Conservation (phyloP, 2,113 vertebrate genomes). For the Pristiophorus japonicus region DNA sequence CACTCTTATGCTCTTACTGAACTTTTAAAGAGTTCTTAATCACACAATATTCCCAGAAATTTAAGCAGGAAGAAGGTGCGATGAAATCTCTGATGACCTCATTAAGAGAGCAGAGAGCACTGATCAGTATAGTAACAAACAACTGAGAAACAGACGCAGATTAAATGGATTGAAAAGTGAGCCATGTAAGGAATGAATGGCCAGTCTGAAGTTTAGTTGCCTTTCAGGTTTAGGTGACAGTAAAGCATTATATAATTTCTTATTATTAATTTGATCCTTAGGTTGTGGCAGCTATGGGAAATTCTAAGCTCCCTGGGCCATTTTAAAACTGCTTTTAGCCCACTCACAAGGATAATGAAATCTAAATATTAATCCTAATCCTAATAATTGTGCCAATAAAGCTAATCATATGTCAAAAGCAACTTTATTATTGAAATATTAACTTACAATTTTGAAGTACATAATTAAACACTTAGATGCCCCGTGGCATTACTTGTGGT, state of each 20-base stretch:
- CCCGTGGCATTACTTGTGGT: background rate
- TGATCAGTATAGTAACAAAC: background rate
- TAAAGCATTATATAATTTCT: background rate
- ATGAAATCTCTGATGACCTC: background rate
- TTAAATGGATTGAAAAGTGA: background rate
- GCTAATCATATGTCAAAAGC: background rate
- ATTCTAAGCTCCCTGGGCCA: too few species aligned
- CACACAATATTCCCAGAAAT: background rate
- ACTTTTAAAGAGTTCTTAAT: background rate
- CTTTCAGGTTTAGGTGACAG: background rate
- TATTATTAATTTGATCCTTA: background rate
- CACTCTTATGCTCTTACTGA: background rate
- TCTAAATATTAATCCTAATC: background rate
- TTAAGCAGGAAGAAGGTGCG: background rate
- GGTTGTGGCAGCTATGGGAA: background rate
- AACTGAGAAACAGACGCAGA: background rate
- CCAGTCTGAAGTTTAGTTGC: background rate
- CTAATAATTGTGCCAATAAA: background rate
- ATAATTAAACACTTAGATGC: background rate
- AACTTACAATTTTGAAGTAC: background rate
- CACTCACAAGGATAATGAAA: too few species aligned
- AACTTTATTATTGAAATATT: background rate
- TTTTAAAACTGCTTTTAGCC: too few species aligned
- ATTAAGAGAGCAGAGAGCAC: background rate
- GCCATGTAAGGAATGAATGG: background rate